These are phyloP conservation scores for Megaceryle maxima DNA, from an alignment of 2,113 vertebrate species.

Conservation along the genomic window DNA sequence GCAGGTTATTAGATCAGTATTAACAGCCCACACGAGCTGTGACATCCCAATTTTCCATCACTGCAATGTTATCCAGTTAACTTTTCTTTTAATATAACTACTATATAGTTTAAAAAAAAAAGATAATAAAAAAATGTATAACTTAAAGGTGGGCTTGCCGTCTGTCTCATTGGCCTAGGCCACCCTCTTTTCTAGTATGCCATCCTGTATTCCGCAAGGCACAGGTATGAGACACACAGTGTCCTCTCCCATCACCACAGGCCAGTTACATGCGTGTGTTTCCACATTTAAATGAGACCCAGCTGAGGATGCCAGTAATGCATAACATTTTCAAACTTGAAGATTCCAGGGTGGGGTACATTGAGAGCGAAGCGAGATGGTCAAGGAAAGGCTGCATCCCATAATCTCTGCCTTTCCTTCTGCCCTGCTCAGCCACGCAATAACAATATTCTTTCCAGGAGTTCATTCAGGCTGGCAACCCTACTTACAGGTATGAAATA, in stretches of 20 bases:
- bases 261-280: conserved; percentile 43
- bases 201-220: conserved; percentile 54
- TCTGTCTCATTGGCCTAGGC: conserved; percentile 44
- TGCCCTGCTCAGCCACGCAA: conserved; percentile 37
- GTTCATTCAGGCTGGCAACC: conserved; percentile 76
- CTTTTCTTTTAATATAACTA: conserved; percentile 65
- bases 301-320: neutral
- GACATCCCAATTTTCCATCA: conserved; percentile 70
- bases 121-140: conserved; percentile 22
- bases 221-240: conserved; percentile 59
- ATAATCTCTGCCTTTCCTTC: neutral
- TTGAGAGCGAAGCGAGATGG: conserved; percentile 25
- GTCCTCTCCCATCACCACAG: conserved; percentile 38
- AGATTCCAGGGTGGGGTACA: conserved; percentile 59
- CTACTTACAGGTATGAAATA: conserved; percentile 78
- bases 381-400: conserved; percentile 24
- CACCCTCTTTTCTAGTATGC: neutral
- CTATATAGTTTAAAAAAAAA: conserved; percentile 55
- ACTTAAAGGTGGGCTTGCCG: conserved; percentile 72
- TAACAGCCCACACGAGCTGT: conserved; percentile 62
- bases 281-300: neutral
- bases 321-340: conserved; percentile 12
- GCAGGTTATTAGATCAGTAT: conserved; percentile 66
- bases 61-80: conserved; percentile 79
- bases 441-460: conserved; percentile 58